A percentile compares a stretch with the other conserved stretches of the same genome.
phyloP scores from a whole-genome alignment of 2,797 vertebrate species.

The Alauda arvensis region DNA sequence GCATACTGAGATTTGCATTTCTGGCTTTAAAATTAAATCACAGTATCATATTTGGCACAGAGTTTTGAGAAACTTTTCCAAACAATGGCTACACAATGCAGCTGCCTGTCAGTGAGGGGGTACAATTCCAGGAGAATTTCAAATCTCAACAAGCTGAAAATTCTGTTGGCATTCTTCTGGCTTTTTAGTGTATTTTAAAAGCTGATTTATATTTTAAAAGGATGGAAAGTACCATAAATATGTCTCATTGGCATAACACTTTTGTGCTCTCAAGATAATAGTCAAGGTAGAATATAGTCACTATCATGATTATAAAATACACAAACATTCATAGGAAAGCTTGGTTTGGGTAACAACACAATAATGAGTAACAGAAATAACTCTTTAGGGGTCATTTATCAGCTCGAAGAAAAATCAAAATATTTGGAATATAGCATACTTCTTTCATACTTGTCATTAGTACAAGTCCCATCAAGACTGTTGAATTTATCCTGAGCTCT shows the following conservation, averaged over 20 bases:
- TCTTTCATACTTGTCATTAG: neutral
- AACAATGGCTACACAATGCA: neutral
- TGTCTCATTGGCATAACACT: neutral
- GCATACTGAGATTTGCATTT: neutral
- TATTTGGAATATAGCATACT: neutral
- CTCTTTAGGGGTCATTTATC: neutral
- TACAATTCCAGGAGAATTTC: neutral
- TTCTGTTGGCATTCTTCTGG: neutral
- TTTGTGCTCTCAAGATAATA: neutral
- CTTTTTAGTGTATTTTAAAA: neutral
- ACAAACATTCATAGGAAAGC: neutral
- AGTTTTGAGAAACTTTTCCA: neutral
- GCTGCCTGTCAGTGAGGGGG: neutral
- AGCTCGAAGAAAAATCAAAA: neutral
- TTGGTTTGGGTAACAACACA: neutral
- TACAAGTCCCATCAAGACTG: neutral
- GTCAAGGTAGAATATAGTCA: neutral
- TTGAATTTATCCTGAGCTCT: neutral
- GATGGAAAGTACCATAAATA: neutral
- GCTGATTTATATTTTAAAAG: neutral
- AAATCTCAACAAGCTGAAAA: neutral
- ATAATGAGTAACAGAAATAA: neutral
- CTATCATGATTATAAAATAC: neutral
- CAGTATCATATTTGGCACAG: neutral
- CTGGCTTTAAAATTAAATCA: neutral